These are phyloP conservation scores for Machimus atricapillus DNA, from an alignment of 2,888 invertebrate genomes.

Conservation along the genomic window DNA sequence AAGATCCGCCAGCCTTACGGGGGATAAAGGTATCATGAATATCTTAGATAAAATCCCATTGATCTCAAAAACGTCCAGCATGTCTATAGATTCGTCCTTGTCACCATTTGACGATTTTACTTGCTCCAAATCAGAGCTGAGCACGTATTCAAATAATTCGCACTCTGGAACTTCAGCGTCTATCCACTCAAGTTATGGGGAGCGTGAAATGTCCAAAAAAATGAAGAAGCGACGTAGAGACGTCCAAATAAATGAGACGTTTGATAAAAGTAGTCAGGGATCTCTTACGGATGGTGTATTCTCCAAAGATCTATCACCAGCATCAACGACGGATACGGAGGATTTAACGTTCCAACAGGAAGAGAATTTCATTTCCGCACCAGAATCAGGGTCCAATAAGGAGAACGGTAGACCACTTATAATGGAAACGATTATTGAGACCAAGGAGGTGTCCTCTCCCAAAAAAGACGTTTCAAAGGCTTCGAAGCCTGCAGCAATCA, in stretches of 20 bases:
- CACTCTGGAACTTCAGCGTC: constrained; percentile 51
- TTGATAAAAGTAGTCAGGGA: constrained; percentile 62
- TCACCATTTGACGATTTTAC: constrained; percentile 61
- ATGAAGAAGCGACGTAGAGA: constrained; percentile 58
- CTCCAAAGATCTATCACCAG: constrained; percentile 61
- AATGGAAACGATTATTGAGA: constrained; percentile 63
- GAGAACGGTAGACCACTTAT: constrained; percentile 56
- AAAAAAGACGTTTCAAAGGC: constrained; percentile 52
- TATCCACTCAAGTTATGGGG: constrained; percentile 50
- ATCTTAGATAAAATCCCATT: constrained; percentile 62
- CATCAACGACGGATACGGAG: constrained; percentile 59
- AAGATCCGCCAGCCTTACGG: constrained; percentile 59
- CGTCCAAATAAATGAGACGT: constrained; percentile 62
- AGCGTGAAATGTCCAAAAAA: constrained; percentile 48
- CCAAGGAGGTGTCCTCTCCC: constrained; percentile 61
- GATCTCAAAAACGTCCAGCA: constrained; percentile 61
- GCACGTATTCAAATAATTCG: constrained; percentile 56
- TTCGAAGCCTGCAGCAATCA: constrained; percentile 35
- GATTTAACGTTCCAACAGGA: constrained; percentile 63
- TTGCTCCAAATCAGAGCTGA: constrained; percentile 59
- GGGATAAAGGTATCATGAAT: constrained; percentile 59
- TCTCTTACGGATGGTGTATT: constrained; percentile 61
- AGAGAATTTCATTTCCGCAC: constrained; percentile 52
- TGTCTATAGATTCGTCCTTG: constrained; percentile 60
- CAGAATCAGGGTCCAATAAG: constrained; percentile 45